These are phyloP conservation scores for Chlorocebus sabaeus DNA, from an alignment of 2,113 vertebrate species.

Conservation along the genomic window DNA sequence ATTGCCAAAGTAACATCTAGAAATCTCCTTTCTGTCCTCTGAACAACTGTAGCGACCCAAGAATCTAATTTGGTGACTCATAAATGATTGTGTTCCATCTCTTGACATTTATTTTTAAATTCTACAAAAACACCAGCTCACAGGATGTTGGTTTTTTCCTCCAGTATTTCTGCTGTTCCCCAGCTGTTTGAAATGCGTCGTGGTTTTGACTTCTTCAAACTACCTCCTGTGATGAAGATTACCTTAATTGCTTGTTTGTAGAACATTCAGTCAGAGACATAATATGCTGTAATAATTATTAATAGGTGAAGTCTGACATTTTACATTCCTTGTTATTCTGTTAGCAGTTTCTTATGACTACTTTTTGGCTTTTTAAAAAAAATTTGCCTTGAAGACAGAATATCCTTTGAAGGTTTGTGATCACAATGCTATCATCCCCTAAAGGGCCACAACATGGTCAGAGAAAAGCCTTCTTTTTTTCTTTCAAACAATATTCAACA, in stretches of 20 bases:
- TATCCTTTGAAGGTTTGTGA: background rate
- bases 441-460: background rate
- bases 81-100: slow-evolving; percentile 44
- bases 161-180: slow-evolving; percentile 68
- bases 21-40: slow-evolving; percentile 26
- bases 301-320: slow-evolving; percentile 55
- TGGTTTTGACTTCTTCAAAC: slow-evolving; percentile 73
- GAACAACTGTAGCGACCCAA: background rate
- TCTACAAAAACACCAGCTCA: slow-evolving; percentile 63
- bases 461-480: background rate
- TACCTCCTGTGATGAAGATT: slow-evolving; percentile 68
- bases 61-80: slow-evolving; percentile 41
- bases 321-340: slow-evolving; percentile 62
- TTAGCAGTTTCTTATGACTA: slow-evolving; percentile 52
- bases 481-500: background rate
- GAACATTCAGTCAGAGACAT: slow-evolving; percentile 73
- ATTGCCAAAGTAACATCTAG: slow-evolving; percentile 1
- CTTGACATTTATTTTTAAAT: slow-evolving; percentile 76
- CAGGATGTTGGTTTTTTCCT: slow-evolving; percentile 39
- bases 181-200: slow-evolving; percentile 79
- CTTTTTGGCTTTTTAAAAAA: background rate
- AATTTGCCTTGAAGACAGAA: background rate
- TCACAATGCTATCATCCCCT: background rate
- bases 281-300: slow-evolving; percentile 70
- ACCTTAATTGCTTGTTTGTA: slow-evolving; percentile 76